phyloP scores from a whole-genome alignment of 2,888 invertebrate species.

The Lasioglossum morio region DNA sequence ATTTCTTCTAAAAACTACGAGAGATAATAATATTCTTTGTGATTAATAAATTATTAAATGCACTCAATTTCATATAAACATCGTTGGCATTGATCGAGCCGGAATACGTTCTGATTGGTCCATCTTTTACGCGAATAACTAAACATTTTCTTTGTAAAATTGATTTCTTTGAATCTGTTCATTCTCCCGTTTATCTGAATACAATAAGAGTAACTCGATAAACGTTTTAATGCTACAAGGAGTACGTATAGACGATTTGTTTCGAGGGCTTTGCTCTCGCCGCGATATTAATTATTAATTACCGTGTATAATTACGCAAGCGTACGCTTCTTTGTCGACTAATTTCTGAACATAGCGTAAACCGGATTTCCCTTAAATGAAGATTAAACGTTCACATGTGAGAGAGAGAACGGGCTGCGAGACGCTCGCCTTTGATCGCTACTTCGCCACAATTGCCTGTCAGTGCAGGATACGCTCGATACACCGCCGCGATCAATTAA shows the following conservation, averaged over 20 bases:
- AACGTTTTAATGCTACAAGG: background rate
- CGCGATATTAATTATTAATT: slow-evolving; percentile 23
- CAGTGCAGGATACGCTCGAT: slow-evolving; percentile 29
- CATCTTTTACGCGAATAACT: too few relatives aligned
- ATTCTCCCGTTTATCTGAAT: background rate
- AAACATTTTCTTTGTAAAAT: background rate
- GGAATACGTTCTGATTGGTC: too few relatives aligned
- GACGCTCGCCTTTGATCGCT: slow-evolving; percentile 49
- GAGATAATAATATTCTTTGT: background rate
- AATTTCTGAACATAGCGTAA: slow-evolving; percentile 24
- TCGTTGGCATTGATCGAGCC: too few relatives aligned
- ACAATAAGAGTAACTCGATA: background rate
- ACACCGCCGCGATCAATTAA: slow-evolving; percentile 44
- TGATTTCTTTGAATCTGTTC: too few relatives aligned
- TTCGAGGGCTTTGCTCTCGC: background rate
- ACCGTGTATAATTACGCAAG: background rate
- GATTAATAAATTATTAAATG: background rate
- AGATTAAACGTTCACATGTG: slow-evolving; percentile 44
- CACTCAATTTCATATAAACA: background rate
- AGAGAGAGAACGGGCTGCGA: slow-evolving; percentile 21
- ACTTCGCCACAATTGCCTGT: slow-evolving; percentile 50
- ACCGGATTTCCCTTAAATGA: slow-evolving; percentile 32
- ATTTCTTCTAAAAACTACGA: background rate
- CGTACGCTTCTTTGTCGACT: slow-evolving; percentile 22
- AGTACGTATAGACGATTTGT: background rate